Conservation (phyloP, 2,797 vertebrate species). For the Semaprochilodus insignis region DNA sequence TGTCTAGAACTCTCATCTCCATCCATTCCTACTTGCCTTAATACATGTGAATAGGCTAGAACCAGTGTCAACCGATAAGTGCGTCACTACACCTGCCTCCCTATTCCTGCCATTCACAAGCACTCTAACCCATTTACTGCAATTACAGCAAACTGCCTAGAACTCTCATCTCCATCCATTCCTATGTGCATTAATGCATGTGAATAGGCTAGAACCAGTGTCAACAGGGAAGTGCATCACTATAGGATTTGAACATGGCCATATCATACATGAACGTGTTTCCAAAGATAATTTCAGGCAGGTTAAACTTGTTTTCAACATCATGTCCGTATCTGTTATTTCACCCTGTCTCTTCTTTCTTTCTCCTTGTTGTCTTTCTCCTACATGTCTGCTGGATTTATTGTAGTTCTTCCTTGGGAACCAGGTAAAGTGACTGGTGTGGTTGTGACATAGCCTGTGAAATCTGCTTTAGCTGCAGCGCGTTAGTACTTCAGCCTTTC, state of each 20-base stretch:
- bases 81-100: constrained; percentile 16
- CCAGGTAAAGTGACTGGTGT: constrained; percentile 93
- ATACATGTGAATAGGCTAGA: neutral
- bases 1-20: neutral
- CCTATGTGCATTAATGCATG: neutral
- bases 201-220: neutral
- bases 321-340: constrained; percentile 59
- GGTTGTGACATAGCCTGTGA: constrained; percentile 65
- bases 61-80: neutral
- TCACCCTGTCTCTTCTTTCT: constrained; percentile 74
- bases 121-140: constrained; percentile 39
- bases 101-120: constrained; percentile 33
- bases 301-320: constrained; percentile 26
- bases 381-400: constrained; percentile 78
- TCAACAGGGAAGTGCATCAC: constrained; percentile 9
- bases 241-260: neutral
- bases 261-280: neutral
- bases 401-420: constrained; percentile 99
- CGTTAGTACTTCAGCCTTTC: neutral
- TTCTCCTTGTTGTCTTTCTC: constrained; percentile 72
- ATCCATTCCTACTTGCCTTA: neutral
- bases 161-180: neutral
- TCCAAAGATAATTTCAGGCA: neutral
- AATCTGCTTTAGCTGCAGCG: constrained; percentile 66
- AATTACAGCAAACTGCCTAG: neutral